Base-by-base conservation (phyloP, 2,888 invertebrate species). In the Lithodes maja region DNA sequence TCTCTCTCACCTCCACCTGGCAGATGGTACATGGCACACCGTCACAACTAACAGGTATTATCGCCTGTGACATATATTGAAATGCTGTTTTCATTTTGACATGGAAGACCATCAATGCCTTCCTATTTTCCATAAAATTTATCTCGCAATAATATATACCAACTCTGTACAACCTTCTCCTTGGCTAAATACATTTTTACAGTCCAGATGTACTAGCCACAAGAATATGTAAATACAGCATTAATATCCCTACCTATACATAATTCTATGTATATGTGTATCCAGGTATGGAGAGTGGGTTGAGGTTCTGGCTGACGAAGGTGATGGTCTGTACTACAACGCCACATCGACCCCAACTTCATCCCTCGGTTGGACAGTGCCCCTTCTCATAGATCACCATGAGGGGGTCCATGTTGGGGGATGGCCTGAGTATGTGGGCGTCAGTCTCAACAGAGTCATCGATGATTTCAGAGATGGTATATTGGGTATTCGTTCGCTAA, bases 381-480 rank as follows among this genome's bases (percentile, higher is more conserved):
- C 83, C 50, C 84, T 91, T 2, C 15, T 69, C 33, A 81, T 91
- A 5, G 85, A 91, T 81, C 61, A 82, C 7, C 91, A 90, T 17
- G 91, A 91, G 53, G 91, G 91, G 7, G 87, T 91, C 3, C 86
- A 83, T 55, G 86, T 91, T 17, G 91, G 91, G 1, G 91, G 91
- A 0, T 82, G 83, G 3, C 91, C 91, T 1, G 90, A 90, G 71
- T 91, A 90, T 55, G 88, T 90, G 33, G 91, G 90, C 5, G 81
- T 87, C n/a, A 85, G 85, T 33, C 81, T 89, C 5, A 68, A 79
- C 77, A 82, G 85, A 2, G 91, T 91, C n/a, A 87, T 85, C 50
- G 78, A 81, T n/a, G 90, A 91, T 52, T 89, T 90, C 33, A 74
- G 75, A n/a, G 78, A 90, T 49, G 85, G 91, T 91, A n/a, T 78